Conservation (phyloP, 2,888 invertebrate genomes). For the Tachystola acroxantha region DNA sequence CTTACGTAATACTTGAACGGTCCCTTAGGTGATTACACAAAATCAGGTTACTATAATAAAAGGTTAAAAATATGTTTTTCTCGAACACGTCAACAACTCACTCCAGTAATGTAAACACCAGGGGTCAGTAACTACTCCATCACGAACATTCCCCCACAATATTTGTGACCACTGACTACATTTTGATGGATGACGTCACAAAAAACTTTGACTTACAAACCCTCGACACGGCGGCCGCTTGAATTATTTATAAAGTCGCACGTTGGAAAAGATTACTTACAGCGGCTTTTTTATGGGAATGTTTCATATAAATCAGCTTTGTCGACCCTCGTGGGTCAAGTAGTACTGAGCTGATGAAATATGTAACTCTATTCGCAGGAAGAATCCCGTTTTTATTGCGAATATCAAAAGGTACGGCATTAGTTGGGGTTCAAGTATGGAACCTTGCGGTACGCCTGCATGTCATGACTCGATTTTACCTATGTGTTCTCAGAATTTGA, state of each 20-base stretch:
- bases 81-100: too few relatives aligned
- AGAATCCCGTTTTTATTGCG: not conserved
- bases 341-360: constrained; percentile 7
- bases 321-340: constrained; percentile 1
- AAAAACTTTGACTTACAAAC: not conserved
- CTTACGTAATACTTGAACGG: too few relatives aligned
- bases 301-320: constrained; percentile 7
- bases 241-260: constrained; percentile 9
- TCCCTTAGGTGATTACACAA: too few relatives aligned
- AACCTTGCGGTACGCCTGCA: not conserved
- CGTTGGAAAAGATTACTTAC: constrained; percentile 2
- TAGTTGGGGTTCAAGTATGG: not conserved
- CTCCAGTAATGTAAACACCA: too few relatives aligned
- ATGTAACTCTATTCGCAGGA: constrained; percentile 1
- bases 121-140: not conserved
- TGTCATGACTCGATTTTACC: too few relatives aligned
- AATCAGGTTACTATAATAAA: too few relatives aligned
- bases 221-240: constrained; percentile 1
- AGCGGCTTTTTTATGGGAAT: not conserved
- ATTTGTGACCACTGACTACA: not conserved
- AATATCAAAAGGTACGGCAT: not conserved
- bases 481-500: too few relatives aligned
- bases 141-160: not conserved
- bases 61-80: too few relatives aligned
- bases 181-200: constrained; percentile 7